phyloP scores from a whole-genome alignment of 2,888 invertebrate genomes.

The Silvanus unidentatus region DNA sequence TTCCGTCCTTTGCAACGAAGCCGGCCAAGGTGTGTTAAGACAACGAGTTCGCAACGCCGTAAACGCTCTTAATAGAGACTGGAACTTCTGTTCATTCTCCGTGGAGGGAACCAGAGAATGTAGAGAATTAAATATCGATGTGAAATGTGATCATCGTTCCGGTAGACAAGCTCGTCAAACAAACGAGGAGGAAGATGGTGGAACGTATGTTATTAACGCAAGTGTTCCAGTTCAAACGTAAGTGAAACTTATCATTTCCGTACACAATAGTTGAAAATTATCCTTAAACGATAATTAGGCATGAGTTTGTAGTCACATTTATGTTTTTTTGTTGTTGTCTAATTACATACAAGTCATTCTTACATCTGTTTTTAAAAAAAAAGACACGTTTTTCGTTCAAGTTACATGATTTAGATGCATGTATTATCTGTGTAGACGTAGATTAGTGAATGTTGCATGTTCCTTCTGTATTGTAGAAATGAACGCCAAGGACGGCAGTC shows the following conservation, averaged over 20 bases:
- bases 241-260: conserved; percentile 47
- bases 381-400: not conserved
- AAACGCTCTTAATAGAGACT: conserved; percentile 85
- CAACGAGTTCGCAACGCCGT: conserved; percentile 86
- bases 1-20: conserved; percentile 92
- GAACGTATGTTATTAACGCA: conserved; percentile 76
- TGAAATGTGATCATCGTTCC: conserved; percentile 81
- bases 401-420: conserved; percentile 17
- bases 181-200: conserved; percentile 59
- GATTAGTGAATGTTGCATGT: conserved; percentile 35
- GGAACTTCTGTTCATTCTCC: conserved; percentile 94
- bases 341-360: too few relatives aligned
- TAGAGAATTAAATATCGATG: conserved; percentile 83
- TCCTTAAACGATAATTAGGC: not conserved
- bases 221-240: conserved; percentile 81
- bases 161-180: conserved; percentile 61
- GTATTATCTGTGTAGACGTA: conserved; percentile 14
- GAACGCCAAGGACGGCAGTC: conserved; percentile 79
- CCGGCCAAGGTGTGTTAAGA: conserved; percentile 85
- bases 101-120: conserved; percentile 84
- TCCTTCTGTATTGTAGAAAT: conserved; percentile 54
- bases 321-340: not conserved
- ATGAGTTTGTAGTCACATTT: not conserved
- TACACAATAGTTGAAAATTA: not conserved
- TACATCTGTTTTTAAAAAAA: not conserved